A percentile compares a stretch with the other conserved stretches of the same genome.
Conservation (phyloP, 2,888 invertebrate genomes). For the Geophilus truncorum region DNA sequence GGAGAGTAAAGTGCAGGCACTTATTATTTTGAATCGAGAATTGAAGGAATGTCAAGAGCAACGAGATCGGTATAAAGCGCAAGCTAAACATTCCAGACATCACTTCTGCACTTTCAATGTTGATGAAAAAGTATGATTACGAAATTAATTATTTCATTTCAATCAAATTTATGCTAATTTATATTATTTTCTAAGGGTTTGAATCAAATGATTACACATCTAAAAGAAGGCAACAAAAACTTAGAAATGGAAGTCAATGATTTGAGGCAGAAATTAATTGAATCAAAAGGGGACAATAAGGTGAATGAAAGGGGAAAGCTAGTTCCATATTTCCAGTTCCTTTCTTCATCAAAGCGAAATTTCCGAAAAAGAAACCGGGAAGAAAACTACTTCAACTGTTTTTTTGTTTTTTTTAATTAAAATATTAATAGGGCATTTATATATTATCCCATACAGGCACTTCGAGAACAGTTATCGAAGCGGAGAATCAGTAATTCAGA, state of each 20-base stretch:
- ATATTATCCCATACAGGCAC: no score
- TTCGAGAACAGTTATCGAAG: constrained; percentile 49
- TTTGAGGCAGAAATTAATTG: constrained; percentile 62
- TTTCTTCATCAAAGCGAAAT: no score
- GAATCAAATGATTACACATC: constrained; percentile 46
- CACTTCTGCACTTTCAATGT: constrained; percentile 48
- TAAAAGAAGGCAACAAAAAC: constrained; percentile 55
- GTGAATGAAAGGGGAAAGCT: no score
- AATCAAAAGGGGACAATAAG: constrained; percentile 52
- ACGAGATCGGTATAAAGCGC: constrained; percentile 70
- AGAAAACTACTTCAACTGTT: no score
- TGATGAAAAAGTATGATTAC: constrained; percentile 34
- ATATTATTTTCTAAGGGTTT: background rate
- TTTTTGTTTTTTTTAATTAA: constrained; percentile 30
- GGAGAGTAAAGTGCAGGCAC: constrained; percentile 74
- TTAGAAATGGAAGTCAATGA: constrained; percentile 61
- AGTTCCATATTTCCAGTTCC: no score
- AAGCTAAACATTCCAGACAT: constrained; percentile 69
- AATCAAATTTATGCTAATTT: background rate
- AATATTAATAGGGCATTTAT: no score
- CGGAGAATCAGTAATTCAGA: constrained; percentile 48
- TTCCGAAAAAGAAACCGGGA: no score
- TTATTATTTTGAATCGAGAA: constrained; percentile 70
- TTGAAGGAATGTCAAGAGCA: constrained; percentile 72
- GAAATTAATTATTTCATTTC: background rate